phyloP scores from a whole-genome alignment of 2,888 invertebrate genomes.

The Pseudococcus viburni region DNA sequence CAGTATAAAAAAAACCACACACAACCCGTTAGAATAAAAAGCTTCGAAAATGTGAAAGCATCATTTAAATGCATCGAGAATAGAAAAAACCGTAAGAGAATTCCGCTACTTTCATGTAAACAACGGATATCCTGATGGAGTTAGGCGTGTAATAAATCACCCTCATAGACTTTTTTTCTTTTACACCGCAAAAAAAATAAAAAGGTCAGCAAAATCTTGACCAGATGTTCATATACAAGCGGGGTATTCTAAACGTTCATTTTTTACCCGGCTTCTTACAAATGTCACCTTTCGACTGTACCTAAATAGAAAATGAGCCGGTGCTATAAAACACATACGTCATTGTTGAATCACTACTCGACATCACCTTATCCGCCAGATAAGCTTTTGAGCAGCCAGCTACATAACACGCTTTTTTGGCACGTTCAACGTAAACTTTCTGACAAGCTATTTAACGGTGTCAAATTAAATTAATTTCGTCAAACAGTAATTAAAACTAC shows the following conservation, averaged over 20 bases:
- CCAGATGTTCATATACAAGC: constrained; percentile 41
- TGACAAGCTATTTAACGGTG: constrained; percentile 53
- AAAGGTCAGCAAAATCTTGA: constrained; percentile 56
- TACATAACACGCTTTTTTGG: constrained; percentile 50
- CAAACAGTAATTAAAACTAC: constrained; percentile 33
- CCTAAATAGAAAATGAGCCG: constrained; percentile 8
- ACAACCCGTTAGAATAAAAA: background rate
- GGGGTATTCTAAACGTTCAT: constrained; percentile 21
- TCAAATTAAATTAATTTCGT: constrained; percentile 51
- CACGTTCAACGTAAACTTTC: constrained; percentile 51
- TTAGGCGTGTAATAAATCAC: constrained; percentile 38
- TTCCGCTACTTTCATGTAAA: constrained; percentile 22
- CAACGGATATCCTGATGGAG: constrained; percentile 31
- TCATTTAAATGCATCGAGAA: constrained; percentile 40
- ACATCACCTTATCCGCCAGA: constrained; percentile 24
- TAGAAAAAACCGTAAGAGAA: background rate
- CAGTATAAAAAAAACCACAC: background rate
- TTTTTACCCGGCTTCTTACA: constrained; percentile 39
- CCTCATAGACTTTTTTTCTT: background rate
- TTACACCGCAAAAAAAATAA: background rate
- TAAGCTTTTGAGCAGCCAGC: constrained; percentile 46
- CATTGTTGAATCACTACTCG: constrained; percentile 13
- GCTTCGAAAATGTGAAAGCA: constrained; percentile 21
- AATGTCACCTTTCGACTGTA: constrained; percentile 36
- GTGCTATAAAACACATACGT: constrained; percentile 3